Evolutionary conservation across 1,140 invertebrate species (phyloP), one percentile per base, ranked within the genome.

Genomic region (Radopholus similis): DNA sequence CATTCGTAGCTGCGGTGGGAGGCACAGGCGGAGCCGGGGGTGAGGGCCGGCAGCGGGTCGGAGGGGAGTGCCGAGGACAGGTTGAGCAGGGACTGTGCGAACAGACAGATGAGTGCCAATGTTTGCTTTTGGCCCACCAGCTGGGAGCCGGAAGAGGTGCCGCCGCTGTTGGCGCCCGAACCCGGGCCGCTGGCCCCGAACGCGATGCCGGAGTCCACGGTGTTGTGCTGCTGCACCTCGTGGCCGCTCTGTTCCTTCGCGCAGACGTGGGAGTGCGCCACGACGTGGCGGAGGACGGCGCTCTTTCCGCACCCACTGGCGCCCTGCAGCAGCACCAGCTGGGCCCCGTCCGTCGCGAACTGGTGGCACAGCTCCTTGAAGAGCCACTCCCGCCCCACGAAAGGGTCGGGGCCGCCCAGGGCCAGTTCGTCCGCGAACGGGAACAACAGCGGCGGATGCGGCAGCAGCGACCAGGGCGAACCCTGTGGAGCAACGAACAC

Each of bases 151-250:
- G 47, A 13, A 26, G 58, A 62, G 1, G 35, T 62, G 42, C 32
- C n/a, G 2, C 40, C 42, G 2, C 58, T 28, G 35, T 40, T 42
- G 2, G 34, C 42, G 0, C 34, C 23, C 9, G 32, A 62, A 28
- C 37, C 32, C 13, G 18, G 42, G n/a, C 38, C 38, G n/a, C 15
- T 44, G 40, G 51, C 4, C 30, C 40, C 34, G 6, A 62, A 28
- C 9, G 18, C 73, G 38, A 75, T 76, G 28, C 73, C 73, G 0
- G 73, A 75, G 58, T 75, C 73, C 0, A 75, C 73, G 4, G 73
- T 75, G 49, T 77, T 72, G 64, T 72, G 57, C 71, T 74, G 21
- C 64, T 68, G 40, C 57, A 40, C 11, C 40, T 62, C 37, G 21
- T 5, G 18, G 28, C 13, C 0, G 26, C 11, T 21, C 11, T 35